Evolutionary conservation across 2,888 invertebrate genomes (phyloP), one percentile per base, ranked within the genome.

Genomic region (Cyrtodaria siliqua): DNA sequence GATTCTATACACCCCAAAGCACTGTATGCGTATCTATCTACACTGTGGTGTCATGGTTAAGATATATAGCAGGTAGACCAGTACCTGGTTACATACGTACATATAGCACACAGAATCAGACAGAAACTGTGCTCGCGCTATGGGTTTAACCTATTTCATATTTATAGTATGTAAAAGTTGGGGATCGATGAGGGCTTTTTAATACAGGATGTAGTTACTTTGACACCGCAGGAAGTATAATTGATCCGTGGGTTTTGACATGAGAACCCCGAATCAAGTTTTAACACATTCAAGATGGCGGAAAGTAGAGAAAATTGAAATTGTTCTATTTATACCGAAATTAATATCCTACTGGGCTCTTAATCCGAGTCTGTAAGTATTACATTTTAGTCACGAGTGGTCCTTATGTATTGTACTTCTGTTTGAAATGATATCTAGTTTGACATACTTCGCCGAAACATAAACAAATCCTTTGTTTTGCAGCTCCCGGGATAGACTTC

Each of bases 251-350:
- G 55, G 66, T 67, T 64, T 57, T 60, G 56, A 63, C 26, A 38
- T 85, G 90, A 74, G 47, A 84, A 83, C 88, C 91, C 91, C 92
- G 88, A 84, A 78, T 77, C 78, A 87, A 85, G 84, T 83, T 88
- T 88, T 91, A 88, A 91, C 89, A 88, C 91, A 92, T 92, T 91
- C 91, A 92, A 92, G 85, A 92, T 92, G 92, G 92, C 92, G 90
- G 88, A 87, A 67, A 80, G 55, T 68, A 82, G 62, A 53, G 68
- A 64, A 59, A 69, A 72, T 56, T 72, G 53, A 68, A 60, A 29
- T 38, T 38, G 16, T 16, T 38, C 40, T 38, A 12, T 38, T 16
- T 8, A 8, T 16, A 16, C 40, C 16, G 9, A 38, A 12, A 38
- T 38, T 12, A 38, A 38, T n/a, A n/a, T n/a, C 40, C 40, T 12